These are phyloP conservation scores for Vulpes vulpes DNA, from an alignment of 2,113 vertebrate genomes.

Conservation along the genomic window DNA sequence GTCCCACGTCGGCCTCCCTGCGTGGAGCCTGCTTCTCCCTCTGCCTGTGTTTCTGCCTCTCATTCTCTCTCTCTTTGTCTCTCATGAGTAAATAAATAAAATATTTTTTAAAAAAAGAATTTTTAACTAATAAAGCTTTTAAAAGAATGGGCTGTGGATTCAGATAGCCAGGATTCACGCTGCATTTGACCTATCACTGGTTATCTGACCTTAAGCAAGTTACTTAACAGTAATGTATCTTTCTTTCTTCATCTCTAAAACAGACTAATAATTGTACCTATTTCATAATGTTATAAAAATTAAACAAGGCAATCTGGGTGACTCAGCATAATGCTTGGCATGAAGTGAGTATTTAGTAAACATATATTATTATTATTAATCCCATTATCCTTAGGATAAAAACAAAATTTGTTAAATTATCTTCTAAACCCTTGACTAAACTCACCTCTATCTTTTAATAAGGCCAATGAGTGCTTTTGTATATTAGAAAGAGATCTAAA, in stretches of 20 bases:
- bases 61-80: too few species aligned
- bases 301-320: not conserved
- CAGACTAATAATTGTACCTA: not conserved
- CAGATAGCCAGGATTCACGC: constrained; percentile 4
- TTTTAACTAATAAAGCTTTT: not conserved
- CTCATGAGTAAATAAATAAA: too few species aligned
- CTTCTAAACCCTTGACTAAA: not conserved
- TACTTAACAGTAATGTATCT: not conserved
- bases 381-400: not conserved
- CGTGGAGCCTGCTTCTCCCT: too few species aligned
- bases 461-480: not conserved
- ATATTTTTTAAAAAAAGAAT: not conserved
- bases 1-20: too few species aligned
- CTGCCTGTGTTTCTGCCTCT: too few species aligned
- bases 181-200: not conserved
- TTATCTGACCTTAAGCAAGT: not conserved
- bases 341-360: not conserved
- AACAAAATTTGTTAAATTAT: not conserved
- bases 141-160: not conserved
- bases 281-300: not conserved
- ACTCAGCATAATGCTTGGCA: not conserved
- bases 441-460: not conserved
- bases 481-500: constrained; percentile 2
- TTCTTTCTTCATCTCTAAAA: constrained; percentile 23
- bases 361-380: constrained; percentile 9